phyloP scores from a whole-genome alignment of 1,140 invertebrate genomes.

The Hylaeus volcanicus region DNA sequence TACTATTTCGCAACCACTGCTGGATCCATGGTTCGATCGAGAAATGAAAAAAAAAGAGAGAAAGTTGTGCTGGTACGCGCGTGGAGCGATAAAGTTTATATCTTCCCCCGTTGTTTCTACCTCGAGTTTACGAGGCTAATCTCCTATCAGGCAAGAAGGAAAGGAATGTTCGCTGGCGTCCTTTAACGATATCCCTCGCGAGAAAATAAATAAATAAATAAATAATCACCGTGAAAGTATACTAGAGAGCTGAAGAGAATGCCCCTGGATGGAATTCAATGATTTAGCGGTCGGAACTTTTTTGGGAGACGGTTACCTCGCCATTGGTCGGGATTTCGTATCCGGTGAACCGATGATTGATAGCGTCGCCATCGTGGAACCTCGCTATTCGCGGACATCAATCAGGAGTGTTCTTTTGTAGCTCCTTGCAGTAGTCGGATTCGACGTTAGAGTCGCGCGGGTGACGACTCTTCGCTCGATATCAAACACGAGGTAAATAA shows the following conservation, averaged over 20 bases:
- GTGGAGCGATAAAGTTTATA: not conserved
- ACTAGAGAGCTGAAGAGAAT: too few species aligned
- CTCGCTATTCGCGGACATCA: too few species aligned
- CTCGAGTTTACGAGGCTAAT: not conserved
- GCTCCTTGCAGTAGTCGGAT: not conserved
- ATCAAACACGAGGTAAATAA: not conserved
- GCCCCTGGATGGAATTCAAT: too few species aligned
- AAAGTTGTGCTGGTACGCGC: not conserved
- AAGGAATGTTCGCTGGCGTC: conserved; percentile 19
- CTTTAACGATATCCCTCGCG: not conserved
- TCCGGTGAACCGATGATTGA: too few species aligned
- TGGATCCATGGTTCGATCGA: conserved; percentile 15
- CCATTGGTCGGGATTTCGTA: too few species aligned
- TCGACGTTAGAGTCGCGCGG: not conserved
- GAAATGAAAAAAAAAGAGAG: too few species aligned
- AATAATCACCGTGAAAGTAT: not conserved
- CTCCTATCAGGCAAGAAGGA: not conserved
- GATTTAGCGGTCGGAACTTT: too few species aligned
- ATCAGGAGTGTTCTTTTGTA: too few species aligned
- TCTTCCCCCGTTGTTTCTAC: not conserved
- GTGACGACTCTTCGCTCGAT: not conserved
- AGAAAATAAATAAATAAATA: too few species aligned
- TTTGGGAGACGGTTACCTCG: too few species aligned
- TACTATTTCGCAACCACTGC: conserved; percentile 19
- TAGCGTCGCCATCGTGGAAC: too few species aligned